Conservation (phyloP, 2,113 vertebrate genomes). For the Odobenus rosmarus region DNA sequence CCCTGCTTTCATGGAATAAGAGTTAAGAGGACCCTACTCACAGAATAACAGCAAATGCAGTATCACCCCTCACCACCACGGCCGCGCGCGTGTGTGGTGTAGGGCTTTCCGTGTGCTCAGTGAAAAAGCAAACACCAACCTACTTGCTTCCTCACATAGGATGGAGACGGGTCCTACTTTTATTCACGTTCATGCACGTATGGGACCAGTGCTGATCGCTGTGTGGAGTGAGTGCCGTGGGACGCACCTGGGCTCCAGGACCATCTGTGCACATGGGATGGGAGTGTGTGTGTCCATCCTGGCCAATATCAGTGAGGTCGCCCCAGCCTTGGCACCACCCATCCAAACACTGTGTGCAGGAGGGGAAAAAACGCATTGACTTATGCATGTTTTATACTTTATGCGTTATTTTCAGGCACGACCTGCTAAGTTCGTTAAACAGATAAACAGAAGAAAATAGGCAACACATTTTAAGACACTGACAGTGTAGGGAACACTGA, state of each 20-base stretch:
- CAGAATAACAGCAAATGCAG: rapidly evolving
- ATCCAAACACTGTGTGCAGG: neutral
- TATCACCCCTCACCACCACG: rapidly evolving
- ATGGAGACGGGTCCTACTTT: no score
- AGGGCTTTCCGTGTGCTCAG: neutral
- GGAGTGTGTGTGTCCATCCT: neutral
- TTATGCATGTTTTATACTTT: neutral
- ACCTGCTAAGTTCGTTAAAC: neutral
- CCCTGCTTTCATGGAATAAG: rapidly evolving
- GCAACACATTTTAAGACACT: neutral
- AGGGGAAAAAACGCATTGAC: no score
- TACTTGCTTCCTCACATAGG: rapidly evolving
- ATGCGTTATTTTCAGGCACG: no score
- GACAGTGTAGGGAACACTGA: neutral
- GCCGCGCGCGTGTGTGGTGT: neutral
- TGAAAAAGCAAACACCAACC: no score
- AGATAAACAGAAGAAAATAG: neutral
- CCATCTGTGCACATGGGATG: rapidly evolving
- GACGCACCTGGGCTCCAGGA: no score
- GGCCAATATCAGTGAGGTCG: rapidly evolving
- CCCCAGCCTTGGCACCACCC: no score
- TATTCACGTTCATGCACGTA: no score
- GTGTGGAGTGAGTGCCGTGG: rapidly evolving
- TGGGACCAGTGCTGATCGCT: neutral
- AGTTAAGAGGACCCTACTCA: rapidly evolving